phyloP scores from a whole-genome alignment of 2,888 invertebrate genomes.

The Selenia dentaria region DNA sequence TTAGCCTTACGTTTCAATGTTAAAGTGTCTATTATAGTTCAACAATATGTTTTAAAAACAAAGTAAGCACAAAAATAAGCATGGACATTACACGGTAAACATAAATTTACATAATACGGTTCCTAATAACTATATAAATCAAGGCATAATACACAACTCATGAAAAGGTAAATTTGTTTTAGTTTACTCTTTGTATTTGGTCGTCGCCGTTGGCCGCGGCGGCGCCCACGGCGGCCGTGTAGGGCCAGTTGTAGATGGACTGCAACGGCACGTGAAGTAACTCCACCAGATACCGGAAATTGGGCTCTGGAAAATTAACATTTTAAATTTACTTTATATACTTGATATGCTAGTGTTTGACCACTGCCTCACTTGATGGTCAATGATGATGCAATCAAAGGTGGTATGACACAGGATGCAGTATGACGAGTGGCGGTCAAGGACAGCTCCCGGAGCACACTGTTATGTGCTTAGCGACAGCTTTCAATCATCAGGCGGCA shows the following conservation, averaged over 20 bases:
- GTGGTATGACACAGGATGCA: too few relatives aligned
- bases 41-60: not conserved
- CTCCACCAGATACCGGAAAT: conserved; percentile 93
- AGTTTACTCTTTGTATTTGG: conserved; percentile 48
- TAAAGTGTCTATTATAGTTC: conserved; percentile 5
- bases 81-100: conserved; percentile 9
- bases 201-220: conserved; percentile 62
- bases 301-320: conserved; percentile 87
- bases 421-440: too few relatives aligned
- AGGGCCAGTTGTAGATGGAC: conserved; percentile 88
- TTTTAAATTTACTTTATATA: too few relatives aligned
- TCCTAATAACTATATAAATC: conserved; percentile 13
- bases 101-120: conserved; percentile 19
- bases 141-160: conserved; percentile 23
- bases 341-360: too few relatives aligned
- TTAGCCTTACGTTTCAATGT: not conserved
- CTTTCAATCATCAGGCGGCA: too few relatives aligned
- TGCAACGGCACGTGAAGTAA: conserved; percentile 94
- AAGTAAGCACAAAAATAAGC: conserved; percentile 16
- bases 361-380: too few relatives aligned
- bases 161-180: conserved; percentile 26
- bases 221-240: conserved; percentile 48
- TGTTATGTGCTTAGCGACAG: too few relatives aligned
- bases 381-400: too few relatives aligned
- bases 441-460: too few relatives aligned